phyloP scores from a whole-genome alignment of 2,797 vertebrate genomes.

The Sebastes reedi region DNA sequence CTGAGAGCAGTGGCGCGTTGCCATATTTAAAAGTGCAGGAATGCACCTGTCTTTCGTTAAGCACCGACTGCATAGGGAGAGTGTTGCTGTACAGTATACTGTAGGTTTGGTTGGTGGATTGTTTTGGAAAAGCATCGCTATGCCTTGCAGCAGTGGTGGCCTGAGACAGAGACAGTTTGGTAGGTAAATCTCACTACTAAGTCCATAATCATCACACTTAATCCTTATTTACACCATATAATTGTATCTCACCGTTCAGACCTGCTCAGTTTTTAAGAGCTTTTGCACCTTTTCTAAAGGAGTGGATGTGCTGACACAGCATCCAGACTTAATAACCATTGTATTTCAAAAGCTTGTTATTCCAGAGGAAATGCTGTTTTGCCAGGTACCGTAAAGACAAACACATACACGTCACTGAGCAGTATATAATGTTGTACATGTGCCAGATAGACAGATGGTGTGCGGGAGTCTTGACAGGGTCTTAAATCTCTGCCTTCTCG shows the following conservation, averaged over 20 bases:
- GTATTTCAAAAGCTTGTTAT: slow-evolving; percentile 45
- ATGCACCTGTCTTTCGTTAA: slow-evolving; percentile 57
- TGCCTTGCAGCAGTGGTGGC: neutral
- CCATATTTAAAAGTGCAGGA: slow-evolving; percentile 61
- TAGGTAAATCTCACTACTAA: slow-evolving; percentile 1
- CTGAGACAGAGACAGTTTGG: slow-evolving; percentile 1
- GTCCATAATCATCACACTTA: slow-evolving; percentile 23
- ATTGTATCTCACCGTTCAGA: slow-evolving; percentile 32
- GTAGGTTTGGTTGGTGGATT: neutral
- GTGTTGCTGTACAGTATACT: neutral
- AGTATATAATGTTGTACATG: slow-evolving; percentile 1
- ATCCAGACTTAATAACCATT: slow-evolving; percentile 29
- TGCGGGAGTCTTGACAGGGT: slow-evolving; percentile 12
- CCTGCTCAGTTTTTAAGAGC: slow-evolving; percentile 25
- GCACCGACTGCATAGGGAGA: slow-evolving; percentile 7
- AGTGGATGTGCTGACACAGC: slow-evolving; percentile 27
- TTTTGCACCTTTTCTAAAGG: neutral
- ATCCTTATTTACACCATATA: slow-evolving; percentile 23
- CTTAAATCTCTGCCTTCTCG: slow-evolving; percentile 32
- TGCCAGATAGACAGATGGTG: neutral
- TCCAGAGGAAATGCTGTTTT: slow-evolving; percentile 11
- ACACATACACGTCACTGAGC: neutral
- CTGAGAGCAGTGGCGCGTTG: slow-evolving; percentile 49
- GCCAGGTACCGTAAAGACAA: neutral
- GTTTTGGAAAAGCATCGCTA: neutral